A percentile compares a stretch with the other conserved stretches of the same genome.
Conservation (phyloP, 1,140 invertebrate genomes). For the Zaprionus vittiger region DNA sequence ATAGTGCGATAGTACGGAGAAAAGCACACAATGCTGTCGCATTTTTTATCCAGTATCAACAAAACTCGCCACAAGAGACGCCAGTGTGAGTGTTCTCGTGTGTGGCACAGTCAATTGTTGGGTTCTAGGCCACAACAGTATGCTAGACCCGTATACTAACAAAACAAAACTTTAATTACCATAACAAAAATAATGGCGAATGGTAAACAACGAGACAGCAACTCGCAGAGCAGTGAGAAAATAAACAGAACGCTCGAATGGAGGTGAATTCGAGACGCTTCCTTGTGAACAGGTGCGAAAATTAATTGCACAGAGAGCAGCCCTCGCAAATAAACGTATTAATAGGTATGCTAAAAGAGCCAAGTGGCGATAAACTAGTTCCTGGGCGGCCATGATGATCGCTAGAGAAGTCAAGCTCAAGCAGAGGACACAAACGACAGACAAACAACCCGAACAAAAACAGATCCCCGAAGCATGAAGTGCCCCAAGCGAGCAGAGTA, state of each 20-base stretch:
- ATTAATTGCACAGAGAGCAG: constrained; percentile 55
- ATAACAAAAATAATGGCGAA: constrained; percentile 62
- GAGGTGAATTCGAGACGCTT: constrained; percentile 47
- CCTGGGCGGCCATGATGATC: constrained; percentile 58
- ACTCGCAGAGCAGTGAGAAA: constrained; percentile 68
- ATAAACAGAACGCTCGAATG: constrained; percentile 55
- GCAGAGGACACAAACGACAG: constrained; percentile 26
- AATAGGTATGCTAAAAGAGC: constrained; percentile 41
- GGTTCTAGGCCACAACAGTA: constrained; percentile 3
- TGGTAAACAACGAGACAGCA: constrained; percentile 47
- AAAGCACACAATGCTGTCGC: constrained; percentile 17
- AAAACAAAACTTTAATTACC: constrained; percentile 56
- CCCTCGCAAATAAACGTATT: constrained; percentile 44
- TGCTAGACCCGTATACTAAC: constrained; percentile 21
- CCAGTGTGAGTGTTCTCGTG: constrained; percentile 10
- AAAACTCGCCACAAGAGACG: constrained; percentile 21
- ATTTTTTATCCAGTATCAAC: constrained; percentile 11
- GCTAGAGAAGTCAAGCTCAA: constrained; percentile 31
- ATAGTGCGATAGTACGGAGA: not conserved
- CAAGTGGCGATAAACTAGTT: constrained; percentile 45
- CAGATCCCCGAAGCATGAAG: not conserved
- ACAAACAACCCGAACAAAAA: constrained; percentile 22
- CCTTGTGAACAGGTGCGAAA: constrained; percentile 62
- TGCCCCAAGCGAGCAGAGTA: constrained; percentile 4
- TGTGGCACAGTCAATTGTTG: not conserved